These are phyloP conservation scores for Pogonus chalceus DNA, from an alignment of 1,140 invertebrate species.

Conservation along the genomic window DNA sequence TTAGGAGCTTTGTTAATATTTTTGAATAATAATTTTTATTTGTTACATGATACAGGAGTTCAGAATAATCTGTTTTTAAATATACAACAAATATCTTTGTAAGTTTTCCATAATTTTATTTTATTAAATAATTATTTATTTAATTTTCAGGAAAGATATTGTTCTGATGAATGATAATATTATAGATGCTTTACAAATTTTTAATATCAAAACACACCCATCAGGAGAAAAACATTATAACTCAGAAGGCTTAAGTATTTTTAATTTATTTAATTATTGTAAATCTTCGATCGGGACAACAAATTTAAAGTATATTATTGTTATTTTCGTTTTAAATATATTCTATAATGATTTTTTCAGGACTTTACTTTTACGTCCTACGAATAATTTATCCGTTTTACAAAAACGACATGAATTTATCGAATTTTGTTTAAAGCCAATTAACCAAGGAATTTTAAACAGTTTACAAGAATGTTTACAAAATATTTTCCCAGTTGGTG, in stretches of 20 bases:
- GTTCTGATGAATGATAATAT: constrained; percentile 63
- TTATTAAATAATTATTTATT: constrained; percentile 8
- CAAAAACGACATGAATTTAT: constrained; percentile 50
- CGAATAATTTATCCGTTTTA: constrained; percentile 42
- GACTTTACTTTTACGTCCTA: constrained; percentile 50
- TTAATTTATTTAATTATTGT: constrained; percentile 60
- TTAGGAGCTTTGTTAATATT: constrained; percentile 63
- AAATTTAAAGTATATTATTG: constrained; percentile 39
- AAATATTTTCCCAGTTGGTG: constrained; percentile 44
- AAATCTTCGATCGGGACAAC: constrained; percentile 48
- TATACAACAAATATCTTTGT: constrained; percentile 54
- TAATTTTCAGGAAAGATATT: constrained; percentile 48
- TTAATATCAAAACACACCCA: constrained; percentile 60
- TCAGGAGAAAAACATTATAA: constrained; percentile 44
- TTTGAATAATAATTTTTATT: constrained; percentile 57
- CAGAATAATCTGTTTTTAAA: constrained; percentile 42
- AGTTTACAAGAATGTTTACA: constrained; percentile 47
- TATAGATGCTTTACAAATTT: constrained; percentile 64
- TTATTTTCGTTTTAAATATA: neutral
- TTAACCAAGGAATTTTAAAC: constrained; percentile 45
- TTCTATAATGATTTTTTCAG: constrained; percentile 24
- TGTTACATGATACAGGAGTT: constrained; percentile 47
- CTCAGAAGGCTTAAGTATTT: constrained; percentile 64
- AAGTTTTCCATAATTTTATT: no score
- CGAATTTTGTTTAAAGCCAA: constrained; percentile 45